phyloP scores from a whole-genome alignment of 2,888 invertebrate genomes.

The Apamea epomidion region DNA sequence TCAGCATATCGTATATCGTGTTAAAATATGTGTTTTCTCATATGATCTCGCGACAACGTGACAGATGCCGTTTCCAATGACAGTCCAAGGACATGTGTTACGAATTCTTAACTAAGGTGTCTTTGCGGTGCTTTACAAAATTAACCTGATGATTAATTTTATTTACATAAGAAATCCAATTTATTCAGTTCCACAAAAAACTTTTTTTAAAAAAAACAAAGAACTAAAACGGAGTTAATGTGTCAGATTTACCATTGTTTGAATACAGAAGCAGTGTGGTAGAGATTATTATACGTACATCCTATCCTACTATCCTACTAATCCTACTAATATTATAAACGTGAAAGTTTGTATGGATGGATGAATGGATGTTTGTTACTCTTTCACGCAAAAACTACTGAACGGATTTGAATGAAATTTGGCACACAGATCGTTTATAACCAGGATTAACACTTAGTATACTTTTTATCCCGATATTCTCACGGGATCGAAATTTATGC shows the following conservation, averaged over 20 bases:
- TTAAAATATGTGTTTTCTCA: conserved; percentile 17
- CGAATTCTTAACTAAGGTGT: conserved; percentile 51
- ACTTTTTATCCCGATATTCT: too few relatives aligned
- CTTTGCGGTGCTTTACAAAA: conserved; percentile 41
- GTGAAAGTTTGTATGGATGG: too few relatives aligned
- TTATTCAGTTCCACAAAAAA: conserved; percentile 3
- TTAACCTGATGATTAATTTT: conserved; percentile 24
- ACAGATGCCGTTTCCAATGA: conserved; percentile 47
- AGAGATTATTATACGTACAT: neutral
- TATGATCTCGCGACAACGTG: conserved; percentile 41
- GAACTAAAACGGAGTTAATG: neutral
- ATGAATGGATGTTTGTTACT: too few relatives aligned
- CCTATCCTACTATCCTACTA: too few relatives aligned
- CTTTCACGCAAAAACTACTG: too few relatives aligned
- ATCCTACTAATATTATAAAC: too few relatives aligned
- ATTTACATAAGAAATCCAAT: conserved; percentile 21
- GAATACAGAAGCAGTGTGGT: neutral
- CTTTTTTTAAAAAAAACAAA: conserved; percentile 1
- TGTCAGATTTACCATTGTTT: neutral
- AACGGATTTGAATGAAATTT: too few relatives aligned
- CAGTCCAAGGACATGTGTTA: conserved; percentile 61
- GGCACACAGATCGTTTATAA: too few relatives aligned
- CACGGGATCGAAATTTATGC: too few relatives aligned
- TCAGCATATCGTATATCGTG: conserved; percentile 1
- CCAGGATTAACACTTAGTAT: too few relatives aligned